These are phyloP conservation scores for Coluber constrictor DNA, from an alignment of 2,797 vertebrate genomes.

Conservation along the genomic window DNA sequence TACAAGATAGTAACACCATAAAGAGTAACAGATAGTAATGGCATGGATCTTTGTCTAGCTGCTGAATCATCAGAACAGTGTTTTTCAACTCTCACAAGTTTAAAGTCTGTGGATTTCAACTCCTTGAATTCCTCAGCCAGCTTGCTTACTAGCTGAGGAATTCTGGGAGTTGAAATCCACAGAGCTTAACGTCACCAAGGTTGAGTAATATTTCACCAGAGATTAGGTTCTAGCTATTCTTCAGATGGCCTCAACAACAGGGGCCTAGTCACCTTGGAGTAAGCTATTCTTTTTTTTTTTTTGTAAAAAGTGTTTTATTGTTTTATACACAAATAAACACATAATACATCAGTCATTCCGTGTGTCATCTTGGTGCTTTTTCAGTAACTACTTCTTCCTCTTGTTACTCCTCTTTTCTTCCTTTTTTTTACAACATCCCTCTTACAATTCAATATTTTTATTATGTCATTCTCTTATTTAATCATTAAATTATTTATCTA, in stretches of 20 bases:
- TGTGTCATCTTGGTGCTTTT: no score
- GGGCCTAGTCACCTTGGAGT: neutral
- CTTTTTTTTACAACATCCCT: no score
- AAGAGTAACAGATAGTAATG: neutral
- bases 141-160: neutral
- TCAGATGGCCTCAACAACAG: neutral
- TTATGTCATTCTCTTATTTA: no score
- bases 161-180: neutral
- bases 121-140: neutral
- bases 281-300: neutral
- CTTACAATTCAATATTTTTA: no score
- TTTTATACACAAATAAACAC: no score
- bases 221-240: neutral
- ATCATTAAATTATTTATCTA: no score
- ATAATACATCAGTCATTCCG: no score
- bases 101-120: neutral
- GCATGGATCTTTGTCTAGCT: neutral
- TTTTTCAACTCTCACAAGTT: neutral
- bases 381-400: no score
- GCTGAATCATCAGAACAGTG: neutral
- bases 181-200: neutral
- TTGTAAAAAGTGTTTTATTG: no score
- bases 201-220: neutral
- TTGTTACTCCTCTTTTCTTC: no score
- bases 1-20: neutral